Conservation (phyloP, 2,113 vertebrate species). For the Chamaetylas fuelleborni region DNA sequence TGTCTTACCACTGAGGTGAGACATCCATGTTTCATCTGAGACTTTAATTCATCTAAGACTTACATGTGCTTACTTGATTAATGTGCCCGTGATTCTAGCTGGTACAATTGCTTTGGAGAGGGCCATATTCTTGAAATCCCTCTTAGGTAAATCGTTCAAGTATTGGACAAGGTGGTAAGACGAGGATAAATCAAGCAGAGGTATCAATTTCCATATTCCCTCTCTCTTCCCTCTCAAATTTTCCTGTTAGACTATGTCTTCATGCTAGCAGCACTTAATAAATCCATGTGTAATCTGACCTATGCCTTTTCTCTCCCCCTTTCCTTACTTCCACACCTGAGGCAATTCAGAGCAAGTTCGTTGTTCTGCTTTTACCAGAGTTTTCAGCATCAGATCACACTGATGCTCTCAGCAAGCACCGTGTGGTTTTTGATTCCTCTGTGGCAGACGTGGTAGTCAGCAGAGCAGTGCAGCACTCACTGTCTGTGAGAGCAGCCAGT, state of each 20-base stretch:
- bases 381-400: not conserved
- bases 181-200: not conserved
- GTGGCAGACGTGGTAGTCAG: rapidly evolving
- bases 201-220: not conserved
- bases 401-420: not conserved
- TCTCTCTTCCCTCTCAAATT: not conserved
- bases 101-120: not conserved
- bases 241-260: not conserved
- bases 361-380: not conserved
- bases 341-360: not conserved
- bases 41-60: not conserved
- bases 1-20: not conserved
- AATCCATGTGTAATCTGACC: not conserved
- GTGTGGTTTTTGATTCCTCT: rapidly evolving
- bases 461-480: not conserved
- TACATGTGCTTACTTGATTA: not conserved
- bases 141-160: not conserved
- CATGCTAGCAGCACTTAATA: not conserved
- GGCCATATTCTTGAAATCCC: not conserved
- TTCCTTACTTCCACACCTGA: not conserved
- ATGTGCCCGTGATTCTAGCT: not conserved
- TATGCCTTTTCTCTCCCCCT: not conserved
- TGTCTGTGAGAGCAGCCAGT: not conserved
- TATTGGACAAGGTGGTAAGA: not conserved
- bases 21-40: not conserved